Percentiles rank a stretch among this genome's conserved stretches.
Conservation (phyloP, 2,113 vertebrate genomes). For the Brachyhypopomus occidentalis region DNA sequence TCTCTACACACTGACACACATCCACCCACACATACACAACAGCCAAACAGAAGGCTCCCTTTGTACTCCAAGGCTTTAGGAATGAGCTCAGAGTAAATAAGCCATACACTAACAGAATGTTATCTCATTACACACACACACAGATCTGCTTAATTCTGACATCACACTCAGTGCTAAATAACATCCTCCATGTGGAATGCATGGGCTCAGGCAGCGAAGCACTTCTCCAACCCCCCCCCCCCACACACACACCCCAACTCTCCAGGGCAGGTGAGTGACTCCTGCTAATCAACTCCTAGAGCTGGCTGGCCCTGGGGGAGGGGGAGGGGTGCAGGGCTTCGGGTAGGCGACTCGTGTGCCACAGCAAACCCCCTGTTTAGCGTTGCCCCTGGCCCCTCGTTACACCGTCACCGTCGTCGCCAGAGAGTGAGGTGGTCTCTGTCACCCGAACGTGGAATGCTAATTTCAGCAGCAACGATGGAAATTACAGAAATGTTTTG, state of each 20-base stretch:
- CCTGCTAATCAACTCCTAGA: conserved; percentile 30
- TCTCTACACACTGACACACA: background rate
- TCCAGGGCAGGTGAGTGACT: conserved; percentile 23
- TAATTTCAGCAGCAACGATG: background rate
- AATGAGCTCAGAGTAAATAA: conserved; percentile 20
- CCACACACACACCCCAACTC: no score
- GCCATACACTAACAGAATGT: conserved; percentile 25
- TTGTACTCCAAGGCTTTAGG: conserved; percentile 1
- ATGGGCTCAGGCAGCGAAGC: conserved; percentile 16
- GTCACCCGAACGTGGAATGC: background rate
- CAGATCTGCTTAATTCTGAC: conserved; percentile 31
- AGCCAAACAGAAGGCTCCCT: background rate
- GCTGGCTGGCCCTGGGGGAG: no score
- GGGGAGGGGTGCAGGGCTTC: background rate
- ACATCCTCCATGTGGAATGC: conserved; percentile 25
- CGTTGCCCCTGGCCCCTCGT: background rate
- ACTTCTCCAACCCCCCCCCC: background rate
- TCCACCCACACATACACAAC: background rate
- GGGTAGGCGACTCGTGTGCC: background rate
- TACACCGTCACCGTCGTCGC: background rate
- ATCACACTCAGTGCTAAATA: conserved; percentile 19
- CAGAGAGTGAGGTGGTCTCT: background rate
- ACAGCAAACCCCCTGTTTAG: background rate
- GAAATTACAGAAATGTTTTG: background rate
- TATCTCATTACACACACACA: background rate